Evolutionary conservation across 2,797 vertebrate genomes (phyloP), one percentile per base, ranked within the genome.

Genomic region (Antrozous pallidus): DNA sequence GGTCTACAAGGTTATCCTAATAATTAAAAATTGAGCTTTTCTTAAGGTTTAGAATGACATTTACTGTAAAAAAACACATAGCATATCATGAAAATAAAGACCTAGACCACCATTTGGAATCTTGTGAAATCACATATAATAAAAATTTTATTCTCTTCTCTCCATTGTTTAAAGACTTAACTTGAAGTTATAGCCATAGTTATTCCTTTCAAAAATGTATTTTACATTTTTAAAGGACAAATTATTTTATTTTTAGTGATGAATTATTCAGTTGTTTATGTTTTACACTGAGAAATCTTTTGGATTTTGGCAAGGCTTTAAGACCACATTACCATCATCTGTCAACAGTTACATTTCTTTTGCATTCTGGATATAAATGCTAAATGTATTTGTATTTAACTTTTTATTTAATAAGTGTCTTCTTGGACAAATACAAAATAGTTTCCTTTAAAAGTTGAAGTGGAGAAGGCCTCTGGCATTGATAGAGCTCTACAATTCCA

Each of bases 221-320:
- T 82, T 93, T 79, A 91, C 80, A 80, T 87, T 94, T 93, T 92
- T 90, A 78, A 94, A 73, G 13, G 81, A 7, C 40, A 88, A 47
- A 79, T 54, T n/a, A 38, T 28, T 87, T 93, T 65, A 24, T 74
- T 78, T 87, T 73, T 45, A 61, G 4, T 38, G 24, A 95, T 65
- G 33, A 94, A 77, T 88, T 91, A 93, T 91, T 88, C 33, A 87
- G 17, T 87, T 91, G 33, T 80, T 92, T 91, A 71, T 58, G 51
- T 8, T 71, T 73, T 54, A 36, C 18, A 8, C 7, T 22, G 8
- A 75, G 47, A 86, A 88, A 84, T 81, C 24, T 87, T 90, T 69
- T 14, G n/a, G 24, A 69, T 78, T 91, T 84, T 90, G 88, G 94
- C 12, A 90, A 93, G 33, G 17, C 70, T 93, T 94, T 92, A 86